phyloP scores from a whole-genome alignment of 2,888 invertebrate genomes.

The Tinea semifulvella region DNA sequence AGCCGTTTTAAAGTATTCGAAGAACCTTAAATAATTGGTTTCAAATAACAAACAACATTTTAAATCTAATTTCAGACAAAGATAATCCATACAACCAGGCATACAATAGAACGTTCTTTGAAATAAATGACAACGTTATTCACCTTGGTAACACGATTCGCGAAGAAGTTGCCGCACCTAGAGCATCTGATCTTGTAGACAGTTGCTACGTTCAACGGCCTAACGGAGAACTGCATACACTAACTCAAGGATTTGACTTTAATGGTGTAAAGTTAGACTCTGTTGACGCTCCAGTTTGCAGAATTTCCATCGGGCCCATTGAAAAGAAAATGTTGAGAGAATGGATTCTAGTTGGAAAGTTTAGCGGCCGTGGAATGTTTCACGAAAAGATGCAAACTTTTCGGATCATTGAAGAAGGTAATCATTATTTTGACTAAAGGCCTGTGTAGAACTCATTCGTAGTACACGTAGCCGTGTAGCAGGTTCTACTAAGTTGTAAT shows the following conservation, averaged over 20 bases:
- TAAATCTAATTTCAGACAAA: conserved; percentile 24
- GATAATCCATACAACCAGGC: conserved; percentile 28
- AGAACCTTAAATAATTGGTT: no score
- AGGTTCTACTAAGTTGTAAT: no score
- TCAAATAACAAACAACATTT: no score
- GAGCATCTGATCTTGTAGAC: conserved; percentile 22
- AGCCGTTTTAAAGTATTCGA: no score
- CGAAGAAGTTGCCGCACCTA: conserved; percentile 19
- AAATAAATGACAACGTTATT: conserved; percentile 21
- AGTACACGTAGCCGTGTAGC: no score
- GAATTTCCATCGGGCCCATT: conserved; percentile 26
- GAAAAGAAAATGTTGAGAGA: conserved; percentile 25
- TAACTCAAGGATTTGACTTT: conserved; percentile 15
- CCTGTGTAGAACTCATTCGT: no score
- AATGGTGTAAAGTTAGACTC: conserved; percentile 23
- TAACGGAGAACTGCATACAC: conserved; percentile 18
- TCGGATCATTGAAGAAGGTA: conserved; percentile 30
- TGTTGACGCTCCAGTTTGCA: conserved; percentile 21
- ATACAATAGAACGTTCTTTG: conserved; percentile 27
- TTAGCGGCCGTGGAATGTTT: conserved; percentile 25
- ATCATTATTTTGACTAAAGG: no score
- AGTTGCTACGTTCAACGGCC: conserved; percentile 22
- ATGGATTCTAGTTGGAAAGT: conserved; percentile 32
- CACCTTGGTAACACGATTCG: conserved; percentile 23
- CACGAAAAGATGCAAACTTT: conserved; percentile 25